phyloP scores from a whole-genome alignment of 2,797 vertebrate genomes.

The Sebastes itinus region DNA sequence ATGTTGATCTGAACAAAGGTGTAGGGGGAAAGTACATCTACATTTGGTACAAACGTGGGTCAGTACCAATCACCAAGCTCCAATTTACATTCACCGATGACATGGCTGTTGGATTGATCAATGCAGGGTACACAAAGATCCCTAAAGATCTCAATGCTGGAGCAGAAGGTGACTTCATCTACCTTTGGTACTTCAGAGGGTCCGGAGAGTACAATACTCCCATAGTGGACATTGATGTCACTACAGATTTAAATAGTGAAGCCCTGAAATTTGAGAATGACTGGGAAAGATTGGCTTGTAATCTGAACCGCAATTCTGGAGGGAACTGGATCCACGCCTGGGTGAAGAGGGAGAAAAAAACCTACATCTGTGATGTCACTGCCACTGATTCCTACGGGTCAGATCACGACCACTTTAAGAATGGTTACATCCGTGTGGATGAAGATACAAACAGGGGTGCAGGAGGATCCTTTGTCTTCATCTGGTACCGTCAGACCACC shows the following conservation, averaged over 20 bases:
- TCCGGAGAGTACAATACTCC: not conserved
- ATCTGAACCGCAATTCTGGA: rapidly evolving
- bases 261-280: rapidly evolving
- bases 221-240: not conserved
- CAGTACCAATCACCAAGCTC: constrained; percentile 2
- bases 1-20: constrained; percentile 4
- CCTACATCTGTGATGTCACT: constrained; percentile 3
- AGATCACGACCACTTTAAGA: rapidly evolving
- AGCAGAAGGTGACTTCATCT: rapidly evolving
- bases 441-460: not conserved
- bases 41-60: not conserved
- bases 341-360: not conserved
- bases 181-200: constrained; percentile 16
- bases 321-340: not conserved
- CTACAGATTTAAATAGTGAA: not conserved
- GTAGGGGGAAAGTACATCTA: rapidly evolving
- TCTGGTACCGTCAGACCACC: too few species aligned
- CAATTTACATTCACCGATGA: not conserved
- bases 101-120: not conserved
- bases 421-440: not conserved
- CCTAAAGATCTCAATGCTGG: not conserved
- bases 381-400: not conserved
- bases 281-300: not conserved
- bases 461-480: too few species aligned
- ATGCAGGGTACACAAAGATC: not conserved